Evolutionary conservation across 2,888 invertebrate genomes (phyloP), one percentile per base, ranked within the genome.

Genomic region (Ochropacha duplaris): DNA sequence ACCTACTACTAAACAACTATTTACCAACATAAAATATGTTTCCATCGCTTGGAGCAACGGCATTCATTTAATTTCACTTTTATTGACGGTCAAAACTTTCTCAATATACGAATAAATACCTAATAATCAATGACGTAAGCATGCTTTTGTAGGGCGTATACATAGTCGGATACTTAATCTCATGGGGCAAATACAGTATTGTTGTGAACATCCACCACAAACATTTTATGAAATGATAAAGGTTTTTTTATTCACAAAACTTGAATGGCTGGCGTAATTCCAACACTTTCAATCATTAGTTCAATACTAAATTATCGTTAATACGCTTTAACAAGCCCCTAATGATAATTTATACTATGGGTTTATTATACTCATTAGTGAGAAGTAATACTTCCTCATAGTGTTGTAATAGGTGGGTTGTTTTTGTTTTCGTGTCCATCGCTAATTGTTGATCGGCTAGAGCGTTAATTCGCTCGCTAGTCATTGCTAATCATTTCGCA

Each of bases 391-490:
- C 79, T 86, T 85, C 84, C 82, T 78, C 71, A 65, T 76, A 69
- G 9, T 44, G 44, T 44, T 44, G 39, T 44, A 44, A 44, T 44
- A 44, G 44, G 19, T 68, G 73, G 65, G 61, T 71, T 72, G 67
- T 68, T 69, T 73, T 71, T 72, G 67, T 68, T 69, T 73, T 71
- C 63, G 66, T 63, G 62, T 57, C 55, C 57, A 57, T 22, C 67
- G 81, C 79, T 89, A 87, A 88, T 84, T 83, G 75, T 74, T 68
- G 68, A 68, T 76, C 63, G 80, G 76, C 76, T 75, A 60, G 68
- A 72, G 76, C 76, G 87, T 63, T 88, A 89, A 89, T 87, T 81
- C 68, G 74, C 79, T 80, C 70, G 76, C 77, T 73, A 65, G 68
- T 74, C 69, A 66, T 60, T 68, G 85, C 81, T 89, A 89, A 90